Conservation (phyloP, 2,113 vertebrate species). For the Xiphophorus hellerii region DNA sequence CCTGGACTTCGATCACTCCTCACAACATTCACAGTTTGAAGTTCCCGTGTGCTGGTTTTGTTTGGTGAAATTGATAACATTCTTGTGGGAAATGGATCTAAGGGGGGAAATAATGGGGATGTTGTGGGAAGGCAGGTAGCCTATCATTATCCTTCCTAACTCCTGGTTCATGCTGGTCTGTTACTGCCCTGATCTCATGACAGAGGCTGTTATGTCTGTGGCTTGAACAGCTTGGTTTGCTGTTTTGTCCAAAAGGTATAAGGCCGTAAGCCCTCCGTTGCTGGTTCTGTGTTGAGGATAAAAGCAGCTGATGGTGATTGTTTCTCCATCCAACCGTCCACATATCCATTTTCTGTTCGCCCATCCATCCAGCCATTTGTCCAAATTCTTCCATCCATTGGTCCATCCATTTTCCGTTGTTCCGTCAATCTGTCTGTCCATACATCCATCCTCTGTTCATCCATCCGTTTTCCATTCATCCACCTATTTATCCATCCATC, state of each 20-base stretch:
- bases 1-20: constrained; percentile 17
- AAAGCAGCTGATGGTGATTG: constrained; percentile 47
- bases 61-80: neutral
- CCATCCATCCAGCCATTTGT: too few species aligned
- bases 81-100: constrained; percentile 5
- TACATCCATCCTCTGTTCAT: too few species aligned
- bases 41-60: neutral
- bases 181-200: constrained; percentile 15
- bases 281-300: constrained; percentile 46
- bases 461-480: too few species aligned
- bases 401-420: too few species aligned
- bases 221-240: constrained; percentile 67
- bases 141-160: neutral
- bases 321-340: constrained; percentile 15
- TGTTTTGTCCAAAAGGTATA: constrained; percentile 48
- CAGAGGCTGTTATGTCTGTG: constrained; percentile 44
- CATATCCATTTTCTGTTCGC: constrained; percentile 8
- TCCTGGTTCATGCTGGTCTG: neutral
- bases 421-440: too few species aligned
- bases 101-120: neutral
- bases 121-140: neutral
- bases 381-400: too few species aligned
- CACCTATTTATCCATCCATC: too few species aligned
- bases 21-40: constrained; percentile 8
- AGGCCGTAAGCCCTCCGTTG: constrained; percentile 47